Base-by-base conservation (phyloP, 1,140 invertebrate genomes). In the Magallana gigas region DNA sequence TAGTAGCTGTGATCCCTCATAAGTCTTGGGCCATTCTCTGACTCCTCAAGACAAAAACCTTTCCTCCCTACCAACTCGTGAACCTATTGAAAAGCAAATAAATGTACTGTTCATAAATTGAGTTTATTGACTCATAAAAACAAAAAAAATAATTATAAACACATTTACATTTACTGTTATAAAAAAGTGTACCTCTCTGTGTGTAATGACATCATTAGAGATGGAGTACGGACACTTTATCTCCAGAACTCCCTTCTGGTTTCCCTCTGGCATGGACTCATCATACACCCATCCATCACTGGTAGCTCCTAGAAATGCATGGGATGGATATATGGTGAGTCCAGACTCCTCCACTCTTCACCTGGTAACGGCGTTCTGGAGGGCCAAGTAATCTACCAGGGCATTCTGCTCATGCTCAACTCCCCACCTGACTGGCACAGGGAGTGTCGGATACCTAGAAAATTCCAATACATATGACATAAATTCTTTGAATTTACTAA, bases 241-340 rank as follows among this genome's bases (percentile, higher is more conserved):
- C 29, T 86, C 71, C 3, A 81, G 16, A 4, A 83, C 8, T 3
- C 86, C 57, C 9, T 48, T 18, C n/a, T 18, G 14, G 12, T 60
- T 59, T 1, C 57, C 23, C 36, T 16, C 14, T n/a, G 81, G 57
- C 56, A 56, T 5, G n/a, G n/a, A 56, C n/a, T 83, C 8, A 56
- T 85, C 84, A 64, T 16, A 29, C 8, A 87, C 60, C 18, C 36
- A 18, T 11, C 80, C 86, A 87, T 87, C 86, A 83, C 81, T 83
- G 14, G 80, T 48, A n/a, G n/a, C n/a, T n/a, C n/a, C n/a, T n/a
- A n/a, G n/a, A n/a, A n/a, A n/a, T n/a, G n/a, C n/a, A n/a, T n/a
- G n/a, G n/a, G n/a, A n/a, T n/a, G n/a, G n/a, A n/a, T n/a, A n/a
- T n/a, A n/a, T n/a, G n/a, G n/a, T n/a, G n/a, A 36, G 86, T 60